Percentiles rank a stretch among this genome's conserved stretches.
Conservation (phyloP, 2,113 vertebrate genomes). For the Phyllostomus discolor region DNA sequence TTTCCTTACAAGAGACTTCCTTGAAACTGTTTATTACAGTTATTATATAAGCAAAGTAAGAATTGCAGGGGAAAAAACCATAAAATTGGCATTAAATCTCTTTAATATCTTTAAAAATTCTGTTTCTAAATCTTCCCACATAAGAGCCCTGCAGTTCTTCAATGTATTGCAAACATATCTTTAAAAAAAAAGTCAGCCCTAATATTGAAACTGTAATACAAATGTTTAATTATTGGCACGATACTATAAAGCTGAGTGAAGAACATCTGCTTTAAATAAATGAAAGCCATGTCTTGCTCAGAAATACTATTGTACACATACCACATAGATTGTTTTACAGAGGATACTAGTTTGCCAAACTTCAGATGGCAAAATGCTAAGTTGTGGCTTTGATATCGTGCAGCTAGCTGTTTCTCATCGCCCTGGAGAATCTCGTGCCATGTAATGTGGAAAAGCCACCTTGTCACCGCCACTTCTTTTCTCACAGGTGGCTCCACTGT, state of each 20-base stretch:
- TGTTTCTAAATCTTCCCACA: conserved; percentile 75
- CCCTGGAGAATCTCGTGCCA: conserved; percentile 53
- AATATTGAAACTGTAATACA: conserved; percentile 67
- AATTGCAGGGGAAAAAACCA: not conserved
- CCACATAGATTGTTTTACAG: conserved; percentile 73
- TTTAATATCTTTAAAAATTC: conserved; percentile 76
- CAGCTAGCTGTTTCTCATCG: conserved; percentile 60
- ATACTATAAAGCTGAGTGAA: conserved; percentile 71
- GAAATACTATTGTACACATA: conserved; percentile 76
- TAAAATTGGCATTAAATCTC: conserved; percentile 44
- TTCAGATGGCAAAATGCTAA: conserved; percentile 79
- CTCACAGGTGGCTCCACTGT: not conserved
- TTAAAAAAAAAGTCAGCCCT: conserved; percentile 56
- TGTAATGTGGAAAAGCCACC: conserved; percentile 11
- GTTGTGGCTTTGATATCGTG: conserved; percentile 67
- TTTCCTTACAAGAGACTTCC: conserved; percentile 35
- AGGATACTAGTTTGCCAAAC: conserved; percentile 77
- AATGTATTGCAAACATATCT: conserved; percentile 75
- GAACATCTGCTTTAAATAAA: conserved; percentile 70
- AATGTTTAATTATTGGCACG: conserved; percentile 61
- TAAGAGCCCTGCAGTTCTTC: conserved; percentile 71
- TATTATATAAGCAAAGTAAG: conserved; percentile 42
- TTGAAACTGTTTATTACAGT: conserved; percentile 18
- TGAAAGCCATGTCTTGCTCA: conserved; percentile 76
- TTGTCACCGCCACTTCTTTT: conserved; percentile 41